Conservation (phyloP, 2,888 invertebrate genomes). For the Penaeus monodon region DNA sequence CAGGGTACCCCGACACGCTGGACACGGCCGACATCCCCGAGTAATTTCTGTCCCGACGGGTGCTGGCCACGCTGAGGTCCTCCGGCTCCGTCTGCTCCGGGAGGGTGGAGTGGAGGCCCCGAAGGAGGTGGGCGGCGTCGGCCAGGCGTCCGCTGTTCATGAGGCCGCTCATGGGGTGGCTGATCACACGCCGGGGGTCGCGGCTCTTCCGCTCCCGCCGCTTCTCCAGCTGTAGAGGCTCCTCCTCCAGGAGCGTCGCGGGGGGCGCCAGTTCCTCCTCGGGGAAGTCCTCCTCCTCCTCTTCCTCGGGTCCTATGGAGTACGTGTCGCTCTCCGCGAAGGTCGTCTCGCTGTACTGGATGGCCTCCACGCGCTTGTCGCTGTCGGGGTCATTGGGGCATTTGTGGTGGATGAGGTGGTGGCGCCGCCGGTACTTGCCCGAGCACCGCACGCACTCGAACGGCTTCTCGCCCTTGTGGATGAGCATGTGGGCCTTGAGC, state of each 20-base stretch:
- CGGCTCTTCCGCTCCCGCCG: conserved; percentile 71
- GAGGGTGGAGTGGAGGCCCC: conserved; percentile 51
- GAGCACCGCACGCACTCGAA: conserved; percentile 86
- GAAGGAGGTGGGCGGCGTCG: conserved; percentile 72
- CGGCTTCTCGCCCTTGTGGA: conserved; percentile 91
- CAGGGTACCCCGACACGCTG: conserved; percentile 38
- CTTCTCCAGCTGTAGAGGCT: conserved; percentile 62
- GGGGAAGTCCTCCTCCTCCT: conserved; percentile 68
- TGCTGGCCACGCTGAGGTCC: conserved; percentile 74
- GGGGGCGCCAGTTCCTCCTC: conserved; percentile 67
- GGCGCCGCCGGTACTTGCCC: conserved; percentile 84
- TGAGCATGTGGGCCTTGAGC: conserved; percentile 87
- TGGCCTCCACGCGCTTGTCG: conserved; percentile 43
- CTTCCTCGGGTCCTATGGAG: conserved; percentile 67
- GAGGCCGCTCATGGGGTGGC: conserved; percentile 66
- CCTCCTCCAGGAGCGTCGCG: conserved; percentile 48
- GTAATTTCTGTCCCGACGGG: conserved; percentile 41
- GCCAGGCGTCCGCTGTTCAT: conserved; percentile 65
- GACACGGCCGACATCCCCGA: conserved; percentile 52
- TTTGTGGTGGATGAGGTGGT: conserved; percentile 88
- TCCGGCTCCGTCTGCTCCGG: conserved; percentile 86
- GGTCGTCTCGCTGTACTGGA: conserved; percentile 54
- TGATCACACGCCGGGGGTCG: conserved; percentile 74
- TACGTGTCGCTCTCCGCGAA: conserved; percentile 49
- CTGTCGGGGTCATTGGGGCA: conserved; percentile 74